These are phyloP conservation scores for Drosophila parabipectinata DNA, from an alignment of 1,140 invertebrate genomes.

Conservation along the genomic window DNA sequence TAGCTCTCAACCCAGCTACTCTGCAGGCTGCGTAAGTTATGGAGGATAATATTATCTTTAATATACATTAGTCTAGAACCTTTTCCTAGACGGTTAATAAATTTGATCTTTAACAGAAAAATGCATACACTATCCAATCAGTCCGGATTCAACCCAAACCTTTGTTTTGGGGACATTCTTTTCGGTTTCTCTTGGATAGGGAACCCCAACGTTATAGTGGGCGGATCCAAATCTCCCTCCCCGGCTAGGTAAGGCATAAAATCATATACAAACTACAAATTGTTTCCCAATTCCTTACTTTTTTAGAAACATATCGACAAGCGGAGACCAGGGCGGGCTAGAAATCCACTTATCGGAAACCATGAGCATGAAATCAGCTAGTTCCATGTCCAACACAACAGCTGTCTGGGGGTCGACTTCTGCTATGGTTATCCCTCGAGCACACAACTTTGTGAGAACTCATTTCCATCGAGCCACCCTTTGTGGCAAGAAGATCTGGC, in stretches of 20 bases:
- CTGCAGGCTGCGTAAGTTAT: slow-evolving; percentile 85
- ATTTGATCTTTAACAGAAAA: slow-evolving; percentile 84
- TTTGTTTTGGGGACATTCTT: slow-evolving; percentile 95
- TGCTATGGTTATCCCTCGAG: slow-evolving; percentile 32
- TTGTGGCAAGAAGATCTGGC: slow-evolving; percentile 97
- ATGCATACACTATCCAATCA: slow-evolving; percentile 86
- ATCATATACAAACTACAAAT: too few relatives aligned
- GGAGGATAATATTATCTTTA: background rate
- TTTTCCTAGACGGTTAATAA: background rate
- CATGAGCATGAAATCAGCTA: slow-evolving; percentile 43
- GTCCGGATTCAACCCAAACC: slow-evolving; percentile 94
- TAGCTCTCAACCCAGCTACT: slow-evolving; percentile 88
- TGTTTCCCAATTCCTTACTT: background rate
- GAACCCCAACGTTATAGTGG: slow-evolving; percentile 61
- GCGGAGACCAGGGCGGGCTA: slow-evolving; percentile 15
- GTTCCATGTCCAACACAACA: slow-evolving; percentile 25
- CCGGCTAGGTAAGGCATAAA: slow-evolving; percentile 38
- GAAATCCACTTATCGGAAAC: slow-evolving; percentile 47
- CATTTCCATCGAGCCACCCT: slow-evolving; percentile 94
- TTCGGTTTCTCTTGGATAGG: slow-evolving; percentile 91
- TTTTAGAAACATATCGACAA: slow-evolving; percentile 22
- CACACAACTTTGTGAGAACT: slow-evolving; percentile 92
- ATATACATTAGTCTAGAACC: background rate
- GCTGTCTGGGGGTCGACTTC: background rate
- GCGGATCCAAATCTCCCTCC: slow-evolving; percentile 31